Percentiles rank a stretch among this genome's conserved stretches.
phyloP scores from a whole-genome alignment of 1,140 invertebrate genomes.

The Gryon sp. region DNA sequence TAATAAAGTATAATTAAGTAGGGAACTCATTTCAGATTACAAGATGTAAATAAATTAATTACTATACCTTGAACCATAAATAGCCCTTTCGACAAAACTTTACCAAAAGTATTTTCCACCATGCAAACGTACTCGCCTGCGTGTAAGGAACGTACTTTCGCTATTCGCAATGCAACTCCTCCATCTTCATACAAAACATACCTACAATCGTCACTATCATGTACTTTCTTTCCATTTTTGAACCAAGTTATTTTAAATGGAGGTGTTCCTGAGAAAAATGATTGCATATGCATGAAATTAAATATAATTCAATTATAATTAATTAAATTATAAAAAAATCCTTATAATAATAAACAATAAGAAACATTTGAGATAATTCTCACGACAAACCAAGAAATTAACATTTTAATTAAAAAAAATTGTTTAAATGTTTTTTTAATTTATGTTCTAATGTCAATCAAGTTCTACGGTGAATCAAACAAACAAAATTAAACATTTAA shows the following conservation, averaged over 20 bases:
- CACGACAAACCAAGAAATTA: no score
- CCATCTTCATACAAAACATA: constrained; percentile 83
- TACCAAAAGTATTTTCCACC: constrained; percentile 82
- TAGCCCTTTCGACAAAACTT: constrained; percentile 79
- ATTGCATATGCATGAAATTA: no score
- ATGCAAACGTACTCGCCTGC: constrained; percentile 86
- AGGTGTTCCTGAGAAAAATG: constrained; percentile 82
- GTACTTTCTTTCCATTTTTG: constrained; percentile 84
- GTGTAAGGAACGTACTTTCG: constrained; percentile 84
- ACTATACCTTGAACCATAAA: constrained; percentile 81
- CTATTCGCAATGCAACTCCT: constrained; percentile 82
- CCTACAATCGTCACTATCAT: constrained; percentile 83
- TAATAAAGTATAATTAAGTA: no score
- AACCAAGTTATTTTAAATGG: constrained; percentile 86
- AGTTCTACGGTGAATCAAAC: no score
- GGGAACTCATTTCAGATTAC: no score
- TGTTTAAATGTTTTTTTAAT: no score
- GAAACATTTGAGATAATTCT: no score
- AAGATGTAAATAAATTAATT: no score
- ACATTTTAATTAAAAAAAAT: no score
- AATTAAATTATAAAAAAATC: no score
- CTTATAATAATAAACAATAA: constrained; percentile 5
- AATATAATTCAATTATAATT: constrained; percentile 11
- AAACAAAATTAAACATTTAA: no score
- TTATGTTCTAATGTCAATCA: no score